Base-by-base conservation (phyloP, 2,888 invertebrate genomes). In the Germaria angustata region DNA sequence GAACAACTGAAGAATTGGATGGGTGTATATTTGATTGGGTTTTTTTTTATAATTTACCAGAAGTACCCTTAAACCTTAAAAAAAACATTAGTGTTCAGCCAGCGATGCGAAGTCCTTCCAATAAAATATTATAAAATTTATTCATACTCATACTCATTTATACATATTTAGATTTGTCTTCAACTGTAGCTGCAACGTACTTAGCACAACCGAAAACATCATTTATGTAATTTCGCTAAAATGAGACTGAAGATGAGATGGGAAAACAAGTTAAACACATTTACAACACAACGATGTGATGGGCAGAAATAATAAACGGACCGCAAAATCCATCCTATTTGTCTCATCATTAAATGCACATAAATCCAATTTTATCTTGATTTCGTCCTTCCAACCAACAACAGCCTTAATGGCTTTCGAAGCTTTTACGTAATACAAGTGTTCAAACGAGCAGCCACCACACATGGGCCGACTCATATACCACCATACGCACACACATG, bases 321-420 rank as follows among this genome's bases (percentile, higher is more conserved):
- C 84, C 85, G 81, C 75, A 80, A 85, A 85, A 85, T 86, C 84
- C 82, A 81, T 73, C 80, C 79, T 84, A 86, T 85, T 86, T 85
- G 84, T 85, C 84, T 83, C 86, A 82, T 84, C 85, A 85, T 86
- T 84, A 86, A 84, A 85, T 77, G 79, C 76, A 84, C 84, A 85
- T 86, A 85, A 85, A 84, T 85, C 84, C 84, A 84, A 84, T 86
- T 80, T 85, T 82, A 82, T 82, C 82, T 76, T 76, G 79, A 79
- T 75, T 82, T 71, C 71, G 79, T 66, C 53, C 81, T 77, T 51
- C 61, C 71, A 66, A 39, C 71, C 55, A 49, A 36, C 73, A 49
- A 65, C 44, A 66, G 66, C 44, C 28, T 79, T 75, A 79, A 82
- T 79, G 66, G 75, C 65, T 75, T 79, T 61, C 66, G 20, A 75